Percentiles rank a stretch among this genome's conserved stretches.
These are phyloP conservation scores for Phaethornis superciliosus DNA, from an alignment of 2,113 vertebrate species.

Conservation along the genomic window DNA sequence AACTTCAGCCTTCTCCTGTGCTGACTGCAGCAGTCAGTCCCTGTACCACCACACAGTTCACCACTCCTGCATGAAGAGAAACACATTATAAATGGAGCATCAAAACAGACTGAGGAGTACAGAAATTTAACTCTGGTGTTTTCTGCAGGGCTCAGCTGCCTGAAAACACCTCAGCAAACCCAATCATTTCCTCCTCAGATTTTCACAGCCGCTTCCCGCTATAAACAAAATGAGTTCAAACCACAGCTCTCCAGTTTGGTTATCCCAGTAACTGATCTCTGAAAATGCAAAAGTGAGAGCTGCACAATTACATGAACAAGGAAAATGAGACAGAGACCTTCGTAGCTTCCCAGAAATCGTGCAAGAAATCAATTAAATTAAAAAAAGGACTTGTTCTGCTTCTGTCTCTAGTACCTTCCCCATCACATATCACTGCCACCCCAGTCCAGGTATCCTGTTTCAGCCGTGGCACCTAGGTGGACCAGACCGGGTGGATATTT, in stretches of 20 bases:
- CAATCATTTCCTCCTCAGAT: neutral
- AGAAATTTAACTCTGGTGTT: neutral
- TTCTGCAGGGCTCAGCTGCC: neutral
- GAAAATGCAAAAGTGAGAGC: neutral
- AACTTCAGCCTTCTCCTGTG: neutral
- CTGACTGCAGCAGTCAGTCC: fast-evolving
- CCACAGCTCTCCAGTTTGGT: neutral
- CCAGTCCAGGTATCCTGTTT: neutral
- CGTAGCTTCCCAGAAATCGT: neutral
- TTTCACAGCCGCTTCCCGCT: neutral
- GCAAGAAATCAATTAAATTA: neutral
- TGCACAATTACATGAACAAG: neutral
- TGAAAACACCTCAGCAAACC: neutral
- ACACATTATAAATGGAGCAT: neutral
- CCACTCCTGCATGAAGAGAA: neutral
- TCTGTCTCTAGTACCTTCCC: neutral
- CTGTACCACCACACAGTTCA: neutral
- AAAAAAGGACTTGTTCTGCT: neutral
- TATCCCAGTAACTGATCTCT: neutral
- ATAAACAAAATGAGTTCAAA: neutral
- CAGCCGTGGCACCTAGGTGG: neutral
- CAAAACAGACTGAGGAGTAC: neutral
- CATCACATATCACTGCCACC: neutral
- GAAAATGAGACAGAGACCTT: neutral
- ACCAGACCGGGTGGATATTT: fast-evolving